Conservation (phyloP, 2,888 invertebrate species). For the Ophion obscuratus region DNA sequence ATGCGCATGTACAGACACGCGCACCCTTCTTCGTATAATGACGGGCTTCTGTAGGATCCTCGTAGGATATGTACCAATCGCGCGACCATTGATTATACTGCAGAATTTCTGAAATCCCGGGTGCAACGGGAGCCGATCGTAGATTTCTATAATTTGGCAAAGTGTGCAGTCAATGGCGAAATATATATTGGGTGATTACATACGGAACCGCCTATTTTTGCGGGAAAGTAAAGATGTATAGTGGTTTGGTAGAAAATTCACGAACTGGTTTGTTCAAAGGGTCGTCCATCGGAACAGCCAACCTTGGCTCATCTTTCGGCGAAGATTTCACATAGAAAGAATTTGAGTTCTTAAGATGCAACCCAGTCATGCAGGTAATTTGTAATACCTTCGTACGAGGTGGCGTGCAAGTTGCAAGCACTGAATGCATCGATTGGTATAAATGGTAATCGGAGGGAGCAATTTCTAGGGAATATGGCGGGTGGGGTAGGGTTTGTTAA, state of each 20-base stretch:
- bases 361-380: no score
- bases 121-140: constrained; percentile 11
- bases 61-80: neutral
- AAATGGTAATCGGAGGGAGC: neutral
- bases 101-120: constrained; percentile 27
- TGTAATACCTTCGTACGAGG: no score
- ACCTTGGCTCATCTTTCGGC: no score
- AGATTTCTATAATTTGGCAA: constrained; percentile 32
- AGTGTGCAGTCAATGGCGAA: constrained; percentile 15
- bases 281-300: no score
- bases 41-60: neutral
- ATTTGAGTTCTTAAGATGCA: no score
- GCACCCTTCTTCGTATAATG: neutral
- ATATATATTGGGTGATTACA: neutral
- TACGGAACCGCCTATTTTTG: no score
- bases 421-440: neutral
- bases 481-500: no score
- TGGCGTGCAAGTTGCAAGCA: neutral
- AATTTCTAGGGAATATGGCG: no score
- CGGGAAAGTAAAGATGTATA: no score
- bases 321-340: no score
- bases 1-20: neutral
- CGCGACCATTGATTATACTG: constrained; percentile 17
- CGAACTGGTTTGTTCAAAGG: no score
- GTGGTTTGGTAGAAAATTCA: no score